Base-by-base conservation (phyloP, 2,113 vertebrate genomes). In the Columba livia region DNA sequence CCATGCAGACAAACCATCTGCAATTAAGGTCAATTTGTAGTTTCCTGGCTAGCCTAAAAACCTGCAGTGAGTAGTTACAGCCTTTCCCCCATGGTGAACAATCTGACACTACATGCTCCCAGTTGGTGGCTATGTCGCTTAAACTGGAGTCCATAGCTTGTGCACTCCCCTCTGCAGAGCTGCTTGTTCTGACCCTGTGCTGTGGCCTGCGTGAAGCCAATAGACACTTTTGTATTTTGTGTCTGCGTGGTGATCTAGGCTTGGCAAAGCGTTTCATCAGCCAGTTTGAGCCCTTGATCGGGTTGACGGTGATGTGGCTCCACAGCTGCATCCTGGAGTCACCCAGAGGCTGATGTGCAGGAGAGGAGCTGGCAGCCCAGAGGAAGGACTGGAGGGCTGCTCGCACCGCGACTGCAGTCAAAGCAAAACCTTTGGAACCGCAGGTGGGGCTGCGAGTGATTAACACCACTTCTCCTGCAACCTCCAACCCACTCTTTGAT, bases 321-420 rank as follows among this genome's bases (percentile, higher is more conserved):
- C 50, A 28, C 18, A 60, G 85, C 19, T 2, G 0, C 10, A 3
- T 2, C 3, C 6, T 2, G 78, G 56, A 91, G 69, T 26, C 77
- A 53, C 18, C 4, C 72, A 26, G 38, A 51, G 74, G 24, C 56
- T 23, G 44, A 4, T 47, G 73, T 14, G 62, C 26, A 6, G 58
- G 34, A n/a, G 53, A 53, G 15, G 61, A 89, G 79, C 34, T 0
- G 5, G 50, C 23, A 74, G 88, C 2, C 0, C 2, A 21, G 40
- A 61, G 48, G 31, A 74, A 81, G 61, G 56, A 15, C 3, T 2
- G 23, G 31, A 47, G 8, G 17, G 36, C 66, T 17, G 8, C 71
- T 82, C 1, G 0, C 65, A 34, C 29, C 64, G 16, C 31, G 0
- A 0, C 57, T 0, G 1, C 28, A 15, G 26, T 24, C 71, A 62